Evolutionary conservation across 2,113 vertebrate species (phyloP), one percentile per base, ranked within the genome.

Genomic region (Anseranas semipalmata): DNA sequence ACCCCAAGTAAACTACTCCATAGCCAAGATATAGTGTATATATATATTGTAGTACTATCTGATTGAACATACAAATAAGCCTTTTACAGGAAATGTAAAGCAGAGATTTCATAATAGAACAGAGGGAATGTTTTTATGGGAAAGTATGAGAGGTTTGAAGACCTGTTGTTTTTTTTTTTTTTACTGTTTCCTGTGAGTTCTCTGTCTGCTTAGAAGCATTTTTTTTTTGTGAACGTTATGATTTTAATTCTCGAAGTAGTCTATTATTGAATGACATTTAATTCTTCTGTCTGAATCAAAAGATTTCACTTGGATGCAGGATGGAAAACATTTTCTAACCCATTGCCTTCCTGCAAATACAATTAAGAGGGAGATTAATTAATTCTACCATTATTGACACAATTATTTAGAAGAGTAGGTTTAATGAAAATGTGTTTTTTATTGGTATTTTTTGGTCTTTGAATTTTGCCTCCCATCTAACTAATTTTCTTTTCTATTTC

Each of bases 401-500:
- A 53, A 16, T 76, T 65, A 39, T 58, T 92, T 89, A 37, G 16
- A 87, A 46, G 25, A 82, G 6, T 62, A 89, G 46, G 16, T 71
- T 82, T 85, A 45, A 58, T 67, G 6, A 85, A 91, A 89, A 87
- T 70, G 37, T 20, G 15, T 9, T 65, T 86, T 89, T 93, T 21
- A 15, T 62, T 89, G 24, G 7, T 77, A 45, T 43, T 76, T 10
- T 79, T 93, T 70, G n/a, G 5, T 72, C 33, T 96, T 89, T 79
- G 19, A 48, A 39, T 87, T 91, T 89, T 81, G 27, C 43, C 11
- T 86, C 28, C 17, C 4, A 60, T 84, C 52, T 77, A 89, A 45
- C 71, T 93, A 22, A 50, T 81, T 66, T 87, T 87, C 20, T 89
- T 95, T 87, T 90, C 66, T 78, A 30, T 74, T 84, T 97, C 91